Conservation (phyloP, 2,888 invertebrate species). For the Orchesella flavescens region DNA sequence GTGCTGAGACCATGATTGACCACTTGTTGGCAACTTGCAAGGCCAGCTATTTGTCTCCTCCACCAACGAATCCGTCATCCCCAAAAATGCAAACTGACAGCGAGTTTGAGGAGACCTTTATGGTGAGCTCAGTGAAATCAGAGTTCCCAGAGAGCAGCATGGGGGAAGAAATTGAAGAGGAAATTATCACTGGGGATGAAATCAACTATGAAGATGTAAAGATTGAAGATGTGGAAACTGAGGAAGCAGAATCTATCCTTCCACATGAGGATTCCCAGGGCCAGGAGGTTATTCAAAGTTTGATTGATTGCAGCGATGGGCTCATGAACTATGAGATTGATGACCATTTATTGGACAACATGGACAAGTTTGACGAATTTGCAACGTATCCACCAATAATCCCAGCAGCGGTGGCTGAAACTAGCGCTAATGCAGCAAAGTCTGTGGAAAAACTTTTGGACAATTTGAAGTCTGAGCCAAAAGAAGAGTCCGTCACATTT, state of each 20-base stretch:
- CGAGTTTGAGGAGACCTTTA: conserved; percentile 52
- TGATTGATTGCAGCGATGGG: conserved; percentile 53
- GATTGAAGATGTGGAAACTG: too few relatives aligned
- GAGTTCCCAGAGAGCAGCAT: conserved; percentile 37
- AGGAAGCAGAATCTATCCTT: not conserved
- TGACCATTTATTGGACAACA: conserved; percentile 52
- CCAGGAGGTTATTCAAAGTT: conserved; percentile 37
- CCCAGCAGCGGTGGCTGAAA: conserved; percentile 25
- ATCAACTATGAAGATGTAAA: conserved; percentile 57
- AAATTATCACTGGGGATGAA: conserved; percentile 52
- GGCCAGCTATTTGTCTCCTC: conserved; percentile 68
- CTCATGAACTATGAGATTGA: conserved; percentile 60
- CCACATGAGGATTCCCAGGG: conserved; percentile 12
- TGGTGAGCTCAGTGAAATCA: conserved; percentile 54
- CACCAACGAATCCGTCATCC: conserved; percentile 71
- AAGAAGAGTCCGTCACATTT: not conserved
- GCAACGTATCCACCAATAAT: too few relatives aligned
- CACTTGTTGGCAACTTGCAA: conserved; percentile 63
- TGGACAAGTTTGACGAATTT: conserved; percentile 51
- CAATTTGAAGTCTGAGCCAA: conserved; percentile 41
- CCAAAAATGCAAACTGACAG: conserved; percentile 62
- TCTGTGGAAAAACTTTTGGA: conserved; percentile 56
- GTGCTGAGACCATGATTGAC: conserved; percentile 68
- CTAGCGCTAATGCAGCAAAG: conserved; percentile 54
- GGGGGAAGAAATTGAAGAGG: conserved; percentile 58